Conservation (phyloP, 2,113 vertebrate genomes). For the Casuarius casuarius region DNA sequence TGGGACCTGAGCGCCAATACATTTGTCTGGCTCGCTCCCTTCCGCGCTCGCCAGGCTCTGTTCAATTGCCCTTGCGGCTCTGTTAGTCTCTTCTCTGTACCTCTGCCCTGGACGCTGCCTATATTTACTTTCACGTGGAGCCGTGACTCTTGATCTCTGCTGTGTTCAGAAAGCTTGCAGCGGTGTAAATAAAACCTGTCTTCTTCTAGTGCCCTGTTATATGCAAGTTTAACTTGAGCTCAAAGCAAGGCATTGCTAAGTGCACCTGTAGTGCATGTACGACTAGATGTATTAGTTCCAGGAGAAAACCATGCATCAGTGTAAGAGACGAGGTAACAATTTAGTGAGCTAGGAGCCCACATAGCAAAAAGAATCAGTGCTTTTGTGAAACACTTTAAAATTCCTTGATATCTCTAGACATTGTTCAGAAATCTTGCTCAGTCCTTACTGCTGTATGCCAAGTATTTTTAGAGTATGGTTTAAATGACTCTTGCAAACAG, state of each 20-base stretch:
- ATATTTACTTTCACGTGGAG: not conserved
- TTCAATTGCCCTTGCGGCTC: not conserved
- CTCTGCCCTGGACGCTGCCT: not conserved
- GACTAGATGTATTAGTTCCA: not conserved
- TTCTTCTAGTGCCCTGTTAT: not conserved
- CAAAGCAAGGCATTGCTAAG: no score
- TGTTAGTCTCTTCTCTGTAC: not conserved
- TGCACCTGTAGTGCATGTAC: not conserved
- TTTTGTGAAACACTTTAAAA: not conserved
- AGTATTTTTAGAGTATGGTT: not conserved
- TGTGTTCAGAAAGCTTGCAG: not conserved
- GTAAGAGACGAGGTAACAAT: not conserved
- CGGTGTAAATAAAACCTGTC: not conserved
- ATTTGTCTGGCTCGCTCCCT: not conserved
- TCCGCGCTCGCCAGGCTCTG: not conserved
- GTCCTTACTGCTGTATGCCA: not conserved
- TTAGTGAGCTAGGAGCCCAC: not conserved
- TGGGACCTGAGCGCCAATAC: not conserved
- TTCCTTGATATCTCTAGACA: not conserved
- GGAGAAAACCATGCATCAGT: not conserved
- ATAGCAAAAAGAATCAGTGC: not conserved
- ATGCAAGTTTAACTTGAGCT: not conserved
- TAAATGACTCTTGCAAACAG: not conserved
- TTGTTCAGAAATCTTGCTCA: not conserved
- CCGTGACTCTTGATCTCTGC: not conserved